phyloP scores from a whole-genome alignment of 2,888 invertebrate species.

The Metacarcinus magister region DNA sequence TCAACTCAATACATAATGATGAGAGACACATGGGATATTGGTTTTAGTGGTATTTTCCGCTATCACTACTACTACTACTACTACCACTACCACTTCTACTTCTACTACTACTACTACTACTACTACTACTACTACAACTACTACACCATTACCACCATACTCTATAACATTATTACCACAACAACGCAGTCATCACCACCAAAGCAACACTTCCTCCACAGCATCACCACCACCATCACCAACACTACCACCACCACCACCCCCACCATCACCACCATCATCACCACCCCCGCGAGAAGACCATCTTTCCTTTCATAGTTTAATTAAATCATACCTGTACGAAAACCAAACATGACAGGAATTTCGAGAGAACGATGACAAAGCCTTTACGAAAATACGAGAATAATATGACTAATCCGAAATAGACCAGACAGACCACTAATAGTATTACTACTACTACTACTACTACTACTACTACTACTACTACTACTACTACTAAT shows the following conservation, averaged over 20 bases:
- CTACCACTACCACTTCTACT: background rate
- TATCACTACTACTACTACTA: background rate
- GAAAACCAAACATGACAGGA: background rate
- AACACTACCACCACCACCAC: too few relatives aligned
- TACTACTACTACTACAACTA: background rate
- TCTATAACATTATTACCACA: background rate
- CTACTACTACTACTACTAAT: constrained; percentile 51
- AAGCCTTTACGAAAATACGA: background rate
- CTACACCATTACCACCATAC: background rate
- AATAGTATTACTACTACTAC: background rate
- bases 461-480: constrained; percentile 2
- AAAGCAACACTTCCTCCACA: background rate
- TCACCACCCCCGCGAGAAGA: background rate
- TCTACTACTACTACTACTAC: constrained; percentile 26
- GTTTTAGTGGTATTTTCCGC: too few relatives aligned
- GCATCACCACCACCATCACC: background rate
- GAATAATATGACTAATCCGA: background rate
- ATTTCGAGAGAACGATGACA: background rate
- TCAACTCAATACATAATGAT: background rate
- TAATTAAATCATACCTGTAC: background rate
- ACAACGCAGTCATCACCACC: background rate
- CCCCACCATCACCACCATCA: background rate
- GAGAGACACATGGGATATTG: background rate
- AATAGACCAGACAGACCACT: background rate
- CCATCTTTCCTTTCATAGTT: background rate